Evolutionary conservation across 2,888 invertebrate genomes (phyloP).

Genomic region (Athetis lepigone): DNA sequence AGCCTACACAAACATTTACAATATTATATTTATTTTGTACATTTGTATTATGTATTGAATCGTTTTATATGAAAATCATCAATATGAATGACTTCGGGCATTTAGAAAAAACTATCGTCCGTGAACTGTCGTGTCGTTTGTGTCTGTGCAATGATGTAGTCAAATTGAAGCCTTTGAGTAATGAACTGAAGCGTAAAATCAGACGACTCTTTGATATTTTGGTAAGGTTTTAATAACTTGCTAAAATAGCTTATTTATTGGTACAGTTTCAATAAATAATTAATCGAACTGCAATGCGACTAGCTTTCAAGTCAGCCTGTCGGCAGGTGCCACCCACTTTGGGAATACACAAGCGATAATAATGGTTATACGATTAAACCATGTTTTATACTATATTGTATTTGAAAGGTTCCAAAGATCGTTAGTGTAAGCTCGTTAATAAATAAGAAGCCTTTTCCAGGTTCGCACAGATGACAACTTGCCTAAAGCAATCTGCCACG

Average conservation of each 20-base stretch:
- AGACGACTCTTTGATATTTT: conserved; percentile 83
- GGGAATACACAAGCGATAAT: neutral
- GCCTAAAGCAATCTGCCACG: conserved; percentile 88
- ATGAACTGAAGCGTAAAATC: conserved; percentile 84
- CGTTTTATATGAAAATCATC: conserved; percentile 60
- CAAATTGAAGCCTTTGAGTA: conserved; percentile 84
- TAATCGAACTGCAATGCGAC: no score
- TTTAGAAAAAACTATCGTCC: conserved; percentile 86
- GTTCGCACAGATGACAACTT: conserved; percentile 83
- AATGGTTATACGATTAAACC: no score
- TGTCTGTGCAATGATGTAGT: conserved; percentile 87
- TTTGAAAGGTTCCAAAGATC: no score
- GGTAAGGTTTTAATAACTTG: conserved; percentile 65
- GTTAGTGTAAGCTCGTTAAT: no score
- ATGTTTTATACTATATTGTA: no score
- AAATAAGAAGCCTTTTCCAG: conserved; percentile 64
- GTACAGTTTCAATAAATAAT: neutral
- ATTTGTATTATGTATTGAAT: conserved; percentile 50
- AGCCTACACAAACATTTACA: conserved; percentile 59
- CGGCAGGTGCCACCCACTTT: neutral
- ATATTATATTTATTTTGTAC: conserved; percentile 54
- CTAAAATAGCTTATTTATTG: neutral
- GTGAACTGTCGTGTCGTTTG: conserved; percentile 86
- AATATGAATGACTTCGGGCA: conserved; percentile 85
- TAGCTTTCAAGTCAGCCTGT: no score